Base-by-base conservation (phyloP, 1,140 invertebrate genomes). In the Eriosoma lanigerum region DNA sequence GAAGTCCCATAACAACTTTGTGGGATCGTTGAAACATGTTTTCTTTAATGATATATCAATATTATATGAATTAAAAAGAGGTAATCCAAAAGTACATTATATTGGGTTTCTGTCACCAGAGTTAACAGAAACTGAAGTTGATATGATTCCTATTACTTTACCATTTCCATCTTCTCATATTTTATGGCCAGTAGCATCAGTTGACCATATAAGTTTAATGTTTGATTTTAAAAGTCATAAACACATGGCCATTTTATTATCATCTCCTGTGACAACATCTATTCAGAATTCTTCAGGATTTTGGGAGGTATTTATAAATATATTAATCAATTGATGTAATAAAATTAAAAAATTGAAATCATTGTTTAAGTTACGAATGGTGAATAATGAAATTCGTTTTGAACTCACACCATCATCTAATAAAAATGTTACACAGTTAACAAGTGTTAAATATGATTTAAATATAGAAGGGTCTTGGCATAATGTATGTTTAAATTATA, bases 21-120 rank as follows among this genome's bases (percentile, higher is more conserved):
- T 92, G 84, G 95, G 95, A 17, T 94, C 93, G 82, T 85, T 97
- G 0, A 95, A 96, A 83, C 95, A 96, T 85, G 93, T 96, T 26
- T 97, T 96, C 85, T 95, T 94, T 85, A 96, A 97, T 85, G 94
- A 95, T 83, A 90, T 95, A 21, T 96, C 94, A 1, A 94, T 97
- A 80, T 88, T 97, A 60, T 96, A 96, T 84, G 93, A 95, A 84
- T 86, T 97, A 73, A 92, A 93, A 82, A 90, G 92, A 82, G 90
- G 90, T 81, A 93, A 93, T 86, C 91, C 92, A 24, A 95, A 94
- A 88, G 92, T 94, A 1, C 91, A 93, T 84, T 93, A 93, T 84
- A 92, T 93, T 82, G 89, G 94, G 21, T 91, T 95, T 0, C 85
- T 94, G 64, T 90, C 91, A 82, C 92, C 94, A 0, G 92, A 95